A percentile compares a stretch with the other conserved stretches of the same genome.
Conservation (phyloP, 2,888 invertebrate species). For the Nebria brevicollis region DNA sequence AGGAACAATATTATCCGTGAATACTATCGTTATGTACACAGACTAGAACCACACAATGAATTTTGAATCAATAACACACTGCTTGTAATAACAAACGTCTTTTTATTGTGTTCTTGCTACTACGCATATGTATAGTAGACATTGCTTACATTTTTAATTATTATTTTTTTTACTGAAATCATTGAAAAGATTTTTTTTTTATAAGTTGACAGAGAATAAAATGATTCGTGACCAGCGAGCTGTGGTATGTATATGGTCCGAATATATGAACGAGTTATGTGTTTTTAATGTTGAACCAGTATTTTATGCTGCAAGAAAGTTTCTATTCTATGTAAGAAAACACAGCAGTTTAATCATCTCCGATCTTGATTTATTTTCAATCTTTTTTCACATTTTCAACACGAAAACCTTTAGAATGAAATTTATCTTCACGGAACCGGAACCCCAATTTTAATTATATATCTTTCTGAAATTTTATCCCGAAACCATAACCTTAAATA, state of each 20-base stretch:
- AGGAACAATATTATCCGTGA: not conserved
- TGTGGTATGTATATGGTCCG: not conserved
- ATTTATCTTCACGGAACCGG: not conserved
- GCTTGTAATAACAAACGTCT: not conserved
- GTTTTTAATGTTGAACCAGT: not conserved
- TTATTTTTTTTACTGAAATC: no score
- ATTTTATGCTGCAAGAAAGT: not conserved
- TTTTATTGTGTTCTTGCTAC: not conserved
- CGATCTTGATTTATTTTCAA: not conserved
- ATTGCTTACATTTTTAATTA: no score
- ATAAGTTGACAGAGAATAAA: not conserved
- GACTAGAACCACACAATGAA: no score
- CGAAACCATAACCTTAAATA: no score
- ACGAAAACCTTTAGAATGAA: not conserved
- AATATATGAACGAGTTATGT: not conserved
- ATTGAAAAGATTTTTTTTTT: no score
- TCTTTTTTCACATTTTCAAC: not conserved
- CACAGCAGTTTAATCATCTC: not conserved
- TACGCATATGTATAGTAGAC: no score
- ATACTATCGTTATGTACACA: not conserved
- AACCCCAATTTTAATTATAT: not conserved
- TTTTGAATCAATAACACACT: not conserved
- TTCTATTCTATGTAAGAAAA: not conserved
- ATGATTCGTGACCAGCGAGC: not conserved
- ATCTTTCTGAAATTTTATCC: not conserved